A percentile compares a stretch with the other conserved stretches of the same genome.
phyloP scores from a whole-genome alignment of 2,888 invertebrate species.

The Epicampocera succincta region DNA sequence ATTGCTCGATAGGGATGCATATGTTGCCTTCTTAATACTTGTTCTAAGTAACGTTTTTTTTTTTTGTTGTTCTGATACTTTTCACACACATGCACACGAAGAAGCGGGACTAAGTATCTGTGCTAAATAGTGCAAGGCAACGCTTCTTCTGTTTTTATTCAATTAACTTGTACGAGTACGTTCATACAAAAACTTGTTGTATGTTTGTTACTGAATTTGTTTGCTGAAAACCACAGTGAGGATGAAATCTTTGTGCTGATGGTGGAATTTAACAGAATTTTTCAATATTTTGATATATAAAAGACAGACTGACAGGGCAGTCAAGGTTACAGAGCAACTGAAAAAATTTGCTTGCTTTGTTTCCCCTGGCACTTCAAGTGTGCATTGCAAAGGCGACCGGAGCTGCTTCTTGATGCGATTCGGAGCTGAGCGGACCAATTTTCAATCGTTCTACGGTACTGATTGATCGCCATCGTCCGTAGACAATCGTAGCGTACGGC shows the following conservation, averaged over 20 bases:
- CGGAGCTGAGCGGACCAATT: too few species aligned
- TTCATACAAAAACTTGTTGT: not conserved
- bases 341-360: too few species aligned
- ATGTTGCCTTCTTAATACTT: conserved; percentile 57
- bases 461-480: too few species aligned
- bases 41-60: conserved; percentile 37
- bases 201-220: not conserved
- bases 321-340: too few species aligned
- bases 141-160: conserved; percentile 63
- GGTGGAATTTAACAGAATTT: too few species aligned
- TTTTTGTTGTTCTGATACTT: not conserved
- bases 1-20: conserved; percentile 63
- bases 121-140: conserved; percentile 56
- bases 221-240: not conserved
- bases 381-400: too few species aligned
- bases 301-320: too few species aligned
- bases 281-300: too few species aligned
- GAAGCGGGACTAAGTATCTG: conserved; percentile 35
- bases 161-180: conserved; percentile 62
- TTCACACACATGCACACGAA: not conserved
- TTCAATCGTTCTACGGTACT: too few species aligned
- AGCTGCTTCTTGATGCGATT: too few species aligned
- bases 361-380: too few species aligned
- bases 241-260: not conserved
- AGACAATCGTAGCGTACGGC: too few species aligned